Conservation (phyloP, 37 sponge, comb jelly and placozoan genomes). For the Chondrilla cf. caribensis region DNA sequence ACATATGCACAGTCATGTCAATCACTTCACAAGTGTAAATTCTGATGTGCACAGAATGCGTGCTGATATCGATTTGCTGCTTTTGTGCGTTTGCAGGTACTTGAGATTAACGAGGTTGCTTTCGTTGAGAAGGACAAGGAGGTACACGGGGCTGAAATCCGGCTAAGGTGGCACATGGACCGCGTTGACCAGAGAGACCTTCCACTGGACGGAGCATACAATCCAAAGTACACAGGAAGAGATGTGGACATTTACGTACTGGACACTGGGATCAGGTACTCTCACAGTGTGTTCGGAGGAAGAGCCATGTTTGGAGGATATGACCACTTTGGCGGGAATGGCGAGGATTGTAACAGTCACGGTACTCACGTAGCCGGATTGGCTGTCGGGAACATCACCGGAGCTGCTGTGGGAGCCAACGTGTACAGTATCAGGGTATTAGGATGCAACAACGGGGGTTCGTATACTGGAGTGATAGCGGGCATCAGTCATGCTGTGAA, state of each 20-base stretch:
- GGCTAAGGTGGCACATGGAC: slow-evolving; percentile 52
- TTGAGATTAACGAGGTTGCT: background rate
- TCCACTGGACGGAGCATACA: slow-evolving; percentile 46
- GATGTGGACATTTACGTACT: slow-evolving; percentile 76
- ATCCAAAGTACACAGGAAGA: slow-evolving; percentile 50
- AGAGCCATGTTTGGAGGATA: slow-evolving; percentile 11
- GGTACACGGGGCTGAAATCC: background rate
- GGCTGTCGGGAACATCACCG: slow-evolving; percentile 49
- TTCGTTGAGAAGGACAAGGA: background rate
- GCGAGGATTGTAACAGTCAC: slow-evolving; percentile 66
- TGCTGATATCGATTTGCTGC: too few relatives aligned
- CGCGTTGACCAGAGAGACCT: slow-evolving; percentile 52
- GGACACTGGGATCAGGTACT: slow-evolving; percentile 64
- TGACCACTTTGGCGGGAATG: slow-evolving; percentile 22
- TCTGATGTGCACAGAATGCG: too few relatives aligned
- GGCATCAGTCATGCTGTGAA: slow-evolving; percentile 46
- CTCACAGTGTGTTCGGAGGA: slow-evolving; percentile 38
- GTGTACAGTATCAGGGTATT: slow-evolving; percentile 62
- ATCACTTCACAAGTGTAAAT: too few relatives aligned
- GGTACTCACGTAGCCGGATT: slow-evolving; percentile 80
- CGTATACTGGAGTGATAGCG: slow-evolving; percentile 38
- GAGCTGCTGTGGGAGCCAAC: slow-evolving; percentile 44
- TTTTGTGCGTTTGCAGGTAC: background rate
- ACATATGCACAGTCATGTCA: too few relatives aligned
- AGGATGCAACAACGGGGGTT: slow-evolving; percentile 45